Base-by-base conservation (phyloP, 2,888 invertebrate genomes). In the Diaphora mendica region DNA sequence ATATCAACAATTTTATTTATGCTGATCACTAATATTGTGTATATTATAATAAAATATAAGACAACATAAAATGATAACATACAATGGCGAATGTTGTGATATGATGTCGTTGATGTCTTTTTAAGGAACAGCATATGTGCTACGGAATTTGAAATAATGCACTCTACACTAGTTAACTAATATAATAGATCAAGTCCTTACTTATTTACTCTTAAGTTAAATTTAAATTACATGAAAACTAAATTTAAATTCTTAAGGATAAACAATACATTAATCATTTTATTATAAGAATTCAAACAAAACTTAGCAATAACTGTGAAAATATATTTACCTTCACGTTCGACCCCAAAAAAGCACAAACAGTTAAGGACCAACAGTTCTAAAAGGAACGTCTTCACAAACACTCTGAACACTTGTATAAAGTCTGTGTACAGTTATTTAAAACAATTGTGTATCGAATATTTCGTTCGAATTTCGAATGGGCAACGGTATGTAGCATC, bases 241-340 rank as follows among this genome's bases (percentile, higher is more conserved):
- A 23, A 39, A 33, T 44, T 44, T 44, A 39, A 35, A 55, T 13
- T n/a, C 30, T 35, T 30, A 11, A 9, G 64, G 0, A 35, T 35
- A 30, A 4, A 20, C 7, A 5, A 55, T 7, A 30, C 17, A 17
- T 62, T 15, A 30, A 5, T 15, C 2, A 15, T 30, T 30, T 62
- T 30, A 26, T 62, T 30, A 30, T 1, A 15, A 30, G 15, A 62
- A 15, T 62, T 68, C 75, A 59, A 73, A 80, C 71, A 73, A 78
- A 82, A 81, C 9, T 44, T 81, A 74, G 83, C 82, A 81, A 80
- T 88, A 89, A 88, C 89, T 86, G 88, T 89, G 87, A 85, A 87
- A 86, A 88, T 39, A 88, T 87, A 89, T 88, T 89, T 91, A 92
- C 92, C 92, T 91, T 89, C 88, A 86, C 82, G 86, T 87, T 84